Base-by-base conservation (phyloP, 1,140 invertebrate species). In the Anadara kagoshimensis region DNA sequence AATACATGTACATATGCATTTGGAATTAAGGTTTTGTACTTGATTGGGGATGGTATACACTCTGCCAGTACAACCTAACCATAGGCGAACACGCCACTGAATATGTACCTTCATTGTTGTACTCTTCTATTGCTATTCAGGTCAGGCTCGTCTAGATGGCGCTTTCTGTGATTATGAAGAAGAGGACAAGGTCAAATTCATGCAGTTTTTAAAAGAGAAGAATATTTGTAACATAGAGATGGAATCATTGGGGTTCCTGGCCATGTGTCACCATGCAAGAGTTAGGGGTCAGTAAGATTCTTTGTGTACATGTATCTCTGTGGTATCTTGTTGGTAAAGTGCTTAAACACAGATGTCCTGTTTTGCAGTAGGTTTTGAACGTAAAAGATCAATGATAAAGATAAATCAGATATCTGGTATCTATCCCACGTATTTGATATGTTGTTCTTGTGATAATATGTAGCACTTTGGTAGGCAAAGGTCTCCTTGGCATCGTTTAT, bases 151-250 rank as follows among this genome's bases (percentile, higher is more conserved):
- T 69, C 88, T 98, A 69, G 98, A 99, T 88, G 98, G 98, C 1
- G 97, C 97, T 7, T 98, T 99, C 90, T 99, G 97, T 88, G 96
- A 98, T 69, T 98, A 96, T 89, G 93, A 92, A 1, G 94, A 96
- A 86, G 89, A 91, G 0, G 97, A 99, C 57, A 98, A 98, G 89
- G 93, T 97, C 91, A 93, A 93, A 18, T 99, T 96, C 83, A 89
- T 99, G 65, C 91, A 93, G 45, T 92, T 93, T 72, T 85, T 98
- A 62, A 92, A 94, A 51, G 91, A 94, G 22, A 88, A 92, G 24
- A 96, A 95, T 1, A 94, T 99, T 5, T 92, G 95, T 0, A 99
- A 99, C 87, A 98, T 99, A 79, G 98, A 99, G 91, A 99, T 99
- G 98, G 98, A 99, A 90, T 94, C 94, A 1, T 92, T 95, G 0